Evolutionary conservation across 2,113 vertebrate genomes (phyloP).

Genomic region (Hylia prasina): DNA sequence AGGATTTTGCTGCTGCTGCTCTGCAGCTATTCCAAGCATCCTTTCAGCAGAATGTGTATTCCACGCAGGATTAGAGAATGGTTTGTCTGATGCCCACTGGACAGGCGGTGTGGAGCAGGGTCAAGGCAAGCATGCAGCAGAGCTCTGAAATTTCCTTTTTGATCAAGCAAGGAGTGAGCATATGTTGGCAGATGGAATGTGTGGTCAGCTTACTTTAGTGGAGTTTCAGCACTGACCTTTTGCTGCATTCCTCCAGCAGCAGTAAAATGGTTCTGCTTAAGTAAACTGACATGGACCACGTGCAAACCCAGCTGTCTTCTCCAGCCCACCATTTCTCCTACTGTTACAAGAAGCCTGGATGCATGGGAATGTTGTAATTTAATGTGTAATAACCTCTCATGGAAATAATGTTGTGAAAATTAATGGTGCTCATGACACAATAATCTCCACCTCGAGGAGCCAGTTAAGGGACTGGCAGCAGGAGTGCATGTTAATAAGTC

Average conservation of each 20-base stretch:
- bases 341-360: slow-evolving; percentile 21
- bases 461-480: neutral
- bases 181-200: slow-evolving; percentile 51
- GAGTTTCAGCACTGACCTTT: slow-evolving; percentile 59
- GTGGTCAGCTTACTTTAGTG: slow-evolving; percentile 36
- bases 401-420: neutral
- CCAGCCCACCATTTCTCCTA: slow-evolving; percentile 42
- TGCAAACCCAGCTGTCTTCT: slow-evolving; percentile 56
- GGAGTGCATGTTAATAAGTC: neutral
- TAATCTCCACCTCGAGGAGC: neutral
- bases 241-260: slow-evolving; percentile 33
- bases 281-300: slow-evolving; percentile 38
- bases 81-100: slow-evolving; percentile 19
- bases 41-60: neutral
- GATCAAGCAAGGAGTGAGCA: slow-evolving; percentile 29
- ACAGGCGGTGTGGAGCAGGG: slow-evolving; percentile 17
- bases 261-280: slow-evolving; percentile 44
- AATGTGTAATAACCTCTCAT: neutral
- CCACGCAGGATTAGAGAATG: slow-evolving; percentile 28
- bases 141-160: slow-evolving; percentile 49
- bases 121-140: slow-evolving; percentile 53
- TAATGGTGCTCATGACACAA: neutral
- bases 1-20: neutral
- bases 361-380: neutral
- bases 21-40: slow-evolving; percentile 35